These are phyloP conservation scores for Anguilla rostrata DNA, from an alignment of 2,113 vertebrate species.

Conservation along the genomic window DNA sequence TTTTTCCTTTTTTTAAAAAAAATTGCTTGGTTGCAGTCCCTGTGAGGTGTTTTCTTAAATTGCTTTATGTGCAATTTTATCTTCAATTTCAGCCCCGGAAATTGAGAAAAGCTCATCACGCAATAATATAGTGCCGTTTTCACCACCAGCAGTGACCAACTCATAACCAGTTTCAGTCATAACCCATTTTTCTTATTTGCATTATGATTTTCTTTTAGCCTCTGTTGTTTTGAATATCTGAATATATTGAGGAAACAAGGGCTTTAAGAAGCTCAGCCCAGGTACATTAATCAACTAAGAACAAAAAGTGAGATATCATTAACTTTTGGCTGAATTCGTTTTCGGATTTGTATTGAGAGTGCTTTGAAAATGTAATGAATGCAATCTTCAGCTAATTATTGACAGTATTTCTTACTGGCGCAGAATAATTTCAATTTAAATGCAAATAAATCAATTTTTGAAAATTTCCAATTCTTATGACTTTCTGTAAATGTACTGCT, in stretches of 20 bases:
- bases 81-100: not conserved
- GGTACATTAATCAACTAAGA: not conserved
- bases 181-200: not conserved
- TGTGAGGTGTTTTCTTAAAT: not conserved
- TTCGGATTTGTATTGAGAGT: not conserved
- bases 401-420: not conserved
- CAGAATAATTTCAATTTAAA: conserved; percentile 21
- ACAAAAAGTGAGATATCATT: not conserved
- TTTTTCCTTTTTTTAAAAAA: not conserved
- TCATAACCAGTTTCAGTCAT: not conserved
- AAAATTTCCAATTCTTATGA: not conserved
- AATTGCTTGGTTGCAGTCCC: not conserved
- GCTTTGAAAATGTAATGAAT: not conserved
- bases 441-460: not conserved
- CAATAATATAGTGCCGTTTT: not conserved
- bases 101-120: not conserved
- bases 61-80: not conserved
- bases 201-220: not conserved
- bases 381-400: not conserved
- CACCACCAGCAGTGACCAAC: not conserved
- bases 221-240: not conserved
- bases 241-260: not conserved
- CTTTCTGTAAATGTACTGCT: not conserved
- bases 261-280: not conserved
- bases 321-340: not conserved